These are phyloP conservation scores for Amyelois transitella DNA, from an alignment of 1,140 invertebrate genomes.

Conservation along the genomic window DNA sequence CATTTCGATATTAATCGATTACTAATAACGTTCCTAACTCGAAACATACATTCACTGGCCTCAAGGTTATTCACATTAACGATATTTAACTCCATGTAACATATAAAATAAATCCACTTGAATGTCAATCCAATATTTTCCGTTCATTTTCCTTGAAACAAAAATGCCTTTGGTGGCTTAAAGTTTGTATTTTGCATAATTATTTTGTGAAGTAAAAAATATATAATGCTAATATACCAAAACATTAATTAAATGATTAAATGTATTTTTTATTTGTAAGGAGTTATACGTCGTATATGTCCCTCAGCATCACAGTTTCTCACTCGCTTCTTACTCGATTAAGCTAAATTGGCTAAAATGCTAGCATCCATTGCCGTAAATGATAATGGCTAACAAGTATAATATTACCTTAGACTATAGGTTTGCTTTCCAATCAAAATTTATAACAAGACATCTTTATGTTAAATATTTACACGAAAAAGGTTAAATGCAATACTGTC, in stretches of 20 bases:
- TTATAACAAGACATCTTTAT: not conserved
- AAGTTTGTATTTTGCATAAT: too few relatives aligned
- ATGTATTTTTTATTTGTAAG: not conserved
- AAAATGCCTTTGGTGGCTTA: too few relatives aligned
- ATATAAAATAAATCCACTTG: not conserved
- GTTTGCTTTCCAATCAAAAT: not conserved
- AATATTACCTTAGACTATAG: not conserved
- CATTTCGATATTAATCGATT: not conserved
- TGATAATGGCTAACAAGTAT: not conserved
- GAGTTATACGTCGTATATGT: not conserved
- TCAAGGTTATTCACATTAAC: not conserved
- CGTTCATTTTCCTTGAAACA: too few relatives aligned
- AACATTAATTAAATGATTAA: too few relatives aligned
- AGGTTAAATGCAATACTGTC: not conserved
- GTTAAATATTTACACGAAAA: not conserved
- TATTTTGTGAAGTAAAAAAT: too few relatives aligned
- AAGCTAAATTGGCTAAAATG: conserved; percentile 4
- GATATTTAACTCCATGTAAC: not conserved
- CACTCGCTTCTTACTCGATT: not conserved
- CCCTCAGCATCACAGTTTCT: conserved; percentile 1
- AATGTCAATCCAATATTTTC: not conserved
- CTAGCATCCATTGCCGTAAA: conserved; percentile 2
- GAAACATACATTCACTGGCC: not conserved
- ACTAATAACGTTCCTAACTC: not conserved
- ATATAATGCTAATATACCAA: too few relatives aligned